Conservation (phyloP, 2,888 invertebrate genomes). For the Lepidocyrtoides sp. region DNA sequence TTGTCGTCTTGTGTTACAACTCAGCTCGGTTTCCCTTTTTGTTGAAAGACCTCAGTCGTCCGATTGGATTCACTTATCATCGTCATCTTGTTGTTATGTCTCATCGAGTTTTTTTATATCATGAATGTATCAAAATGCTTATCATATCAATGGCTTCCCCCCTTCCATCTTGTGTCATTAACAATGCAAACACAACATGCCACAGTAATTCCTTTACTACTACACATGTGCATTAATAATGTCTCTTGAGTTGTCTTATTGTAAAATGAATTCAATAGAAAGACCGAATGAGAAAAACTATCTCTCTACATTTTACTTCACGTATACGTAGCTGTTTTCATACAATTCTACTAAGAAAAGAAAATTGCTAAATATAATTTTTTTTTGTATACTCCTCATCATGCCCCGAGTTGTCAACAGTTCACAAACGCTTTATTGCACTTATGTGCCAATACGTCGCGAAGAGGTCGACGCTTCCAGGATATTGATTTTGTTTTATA, state of each 20-base stretch:
- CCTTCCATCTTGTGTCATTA: background rate
- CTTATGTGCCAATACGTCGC: conserved; percentile 2
- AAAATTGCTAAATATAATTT: conserved; percentile 7
- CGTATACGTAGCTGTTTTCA: background rate
- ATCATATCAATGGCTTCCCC: conserved; percentile 69
- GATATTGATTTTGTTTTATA: conserved; percentile 36
- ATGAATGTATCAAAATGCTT: conserved; percentile 63
- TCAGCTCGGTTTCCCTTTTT: conserved; percentile 36
- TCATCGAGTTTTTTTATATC: conserved; percentile 36
- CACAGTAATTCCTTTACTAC: background rate
- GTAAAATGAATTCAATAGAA: background rate
- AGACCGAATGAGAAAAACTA: background rate
- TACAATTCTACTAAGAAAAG: background rate
- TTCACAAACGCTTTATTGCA: background rate
- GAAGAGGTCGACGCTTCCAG: background rate
- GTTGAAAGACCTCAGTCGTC: conserved; percentile 43
- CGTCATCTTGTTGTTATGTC: conserved; percentile 52
- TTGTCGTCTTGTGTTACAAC: conserved; percentile 46
- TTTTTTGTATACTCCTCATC: background rate
- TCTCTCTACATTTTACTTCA: too few species aligned
- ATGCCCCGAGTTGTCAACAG: background rate
- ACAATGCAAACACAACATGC: background rate
- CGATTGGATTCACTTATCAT: conserved; percentile 80
- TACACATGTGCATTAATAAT: conserved; percentile 26
- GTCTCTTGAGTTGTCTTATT: background rate